phyloP scores from a whole-genome alignment of 2,888 invertebrate species.

The Glomeris marginata region DNA sequence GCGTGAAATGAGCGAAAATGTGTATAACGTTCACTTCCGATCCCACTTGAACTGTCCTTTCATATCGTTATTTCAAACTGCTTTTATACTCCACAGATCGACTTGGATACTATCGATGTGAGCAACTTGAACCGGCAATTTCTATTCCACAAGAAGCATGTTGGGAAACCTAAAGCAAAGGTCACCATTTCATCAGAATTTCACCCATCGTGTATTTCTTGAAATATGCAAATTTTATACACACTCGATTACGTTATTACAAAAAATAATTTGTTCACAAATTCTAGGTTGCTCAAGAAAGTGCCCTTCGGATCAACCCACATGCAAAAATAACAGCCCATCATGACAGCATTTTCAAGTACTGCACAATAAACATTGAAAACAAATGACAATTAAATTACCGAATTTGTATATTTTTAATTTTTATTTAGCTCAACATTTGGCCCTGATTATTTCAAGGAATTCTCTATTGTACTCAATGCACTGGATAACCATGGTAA shows the following conservation, averaged over 20 bases:
- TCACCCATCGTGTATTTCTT: too few species aligned
- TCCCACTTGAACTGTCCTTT: background rate
- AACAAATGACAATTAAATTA: conserved; percentile 1
- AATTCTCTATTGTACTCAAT: conserved; percentile 83
- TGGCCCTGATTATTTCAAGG: conserved; percentile 77
- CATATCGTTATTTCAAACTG: too few species aligned
- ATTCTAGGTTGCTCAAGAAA: conserved; percentile 63
- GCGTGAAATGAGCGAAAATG: background rate
- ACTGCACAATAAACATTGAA: background rate
- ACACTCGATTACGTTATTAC: background rate
- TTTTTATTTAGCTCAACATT: conserved; percentile 54
- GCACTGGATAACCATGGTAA: conserved; percentile 77
- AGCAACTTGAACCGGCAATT: conserved; percentile 98
- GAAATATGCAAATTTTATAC: background rate
- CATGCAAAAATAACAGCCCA: conserved; percentile 74
- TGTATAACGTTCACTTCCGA: background rate
- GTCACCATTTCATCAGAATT: conserved; percentile 8
- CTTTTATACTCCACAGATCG: conserved; percentile 56
- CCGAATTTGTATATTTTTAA: background rate
- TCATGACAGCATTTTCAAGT: conserved; percentile 64
- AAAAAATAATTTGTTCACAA: background rate
- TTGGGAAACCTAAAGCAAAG: conserved; percentile 84
- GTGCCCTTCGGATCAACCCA: conserved; percentile 74
- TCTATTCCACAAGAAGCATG: conserved; percentile 95
- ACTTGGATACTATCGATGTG: conserved; percentile 98